Conservation (phyloP, 2,888 invertebrate species). For the Xanthia icteritia region DNA sequence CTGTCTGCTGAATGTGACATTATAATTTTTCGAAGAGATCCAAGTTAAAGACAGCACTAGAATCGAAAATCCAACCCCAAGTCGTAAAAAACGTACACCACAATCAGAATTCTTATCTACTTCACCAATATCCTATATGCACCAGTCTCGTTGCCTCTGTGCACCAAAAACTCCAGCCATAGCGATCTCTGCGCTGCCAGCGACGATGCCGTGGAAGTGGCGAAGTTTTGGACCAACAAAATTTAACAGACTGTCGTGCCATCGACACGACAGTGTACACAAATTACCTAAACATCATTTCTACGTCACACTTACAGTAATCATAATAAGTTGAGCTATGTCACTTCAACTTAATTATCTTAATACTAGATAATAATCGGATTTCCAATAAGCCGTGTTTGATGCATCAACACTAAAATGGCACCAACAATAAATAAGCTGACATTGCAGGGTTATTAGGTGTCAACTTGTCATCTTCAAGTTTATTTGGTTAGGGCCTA, state of each 20-base stretch:
- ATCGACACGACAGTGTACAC: too few relatives aligned
- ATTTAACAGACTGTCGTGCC: too few relatives aligned
- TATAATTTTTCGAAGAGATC: background rate
- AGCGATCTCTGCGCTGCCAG: too few relatives aligned
- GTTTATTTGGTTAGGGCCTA: background rate
- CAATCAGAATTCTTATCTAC: background rate
- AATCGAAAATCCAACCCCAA: background rate
- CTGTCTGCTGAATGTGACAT: background rate
- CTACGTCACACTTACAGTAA: background rate
- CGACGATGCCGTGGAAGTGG: too few relatives aligned
- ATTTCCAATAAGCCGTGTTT: constrained; percentile 17
- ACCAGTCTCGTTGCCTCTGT: background rate
- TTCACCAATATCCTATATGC: background rate
- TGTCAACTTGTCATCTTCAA: background rate
- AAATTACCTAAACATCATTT: background rate
- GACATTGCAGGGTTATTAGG: constrained; percentile 20
- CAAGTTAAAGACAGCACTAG: background rate
- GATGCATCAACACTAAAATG: constrained; percentile 25
- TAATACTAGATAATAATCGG: background rate
- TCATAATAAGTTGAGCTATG: background rate
- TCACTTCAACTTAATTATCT: constrained; percentile 8
- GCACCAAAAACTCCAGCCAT: too few relatives aligned
- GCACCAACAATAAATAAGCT: constrained; percentile 9
- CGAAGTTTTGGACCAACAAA: too few relatives aligned
- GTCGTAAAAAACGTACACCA: background rate